Conservation (phyloP, 1,140 invertebrate genomes). For the Caerostris darwini region DNA sequence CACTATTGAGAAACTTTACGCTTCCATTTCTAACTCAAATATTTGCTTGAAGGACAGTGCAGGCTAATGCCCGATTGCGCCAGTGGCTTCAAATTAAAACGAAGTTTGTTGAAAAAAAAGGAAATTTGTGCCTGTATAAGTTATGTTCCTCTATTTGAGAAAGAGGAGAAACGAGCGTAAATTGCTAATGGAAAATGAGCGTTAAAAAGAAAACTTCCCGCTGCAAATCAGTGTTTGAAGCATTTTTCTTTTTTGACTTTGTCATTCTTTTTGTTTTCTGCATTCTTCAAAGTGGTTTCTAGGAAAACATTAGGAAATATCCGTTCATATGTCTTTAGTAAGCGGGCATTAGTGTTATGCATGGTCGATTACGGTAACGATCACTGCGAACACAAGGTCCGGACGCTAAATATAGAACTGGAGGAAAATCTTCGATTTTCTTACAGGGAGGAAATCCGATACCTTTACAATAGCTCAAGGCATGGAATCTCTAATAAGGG, state of each 20-base stretch:
- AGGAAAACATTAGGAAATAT: conserved; percentile 55
- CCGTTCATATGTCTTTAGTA: conserved; percentile 51
- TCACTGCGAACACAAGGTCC: too few species aligned
- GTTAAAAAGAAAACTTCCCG: background rate
- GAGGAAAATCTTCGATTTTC: conserved; percentile 49
- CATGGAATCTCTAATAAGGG: conserved; percentile 42
- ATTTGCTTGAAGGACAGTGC: background rate
- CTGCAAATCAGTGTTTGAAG: conserved; percentile 16
- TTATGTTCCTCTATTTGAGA: conserved; percentile 17
- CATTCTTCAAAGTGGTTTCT: background rate
- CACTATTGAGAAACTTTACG: too few species aligned
- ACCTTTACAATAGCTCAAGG: conserved; percentile 7
- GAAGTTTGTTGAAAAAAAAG: conserved; percentile 53
- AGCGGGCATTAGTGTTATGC: too few species aligned
- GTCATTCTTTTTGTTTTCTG: background rate
- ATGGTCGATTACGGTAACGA: too few species aligned
- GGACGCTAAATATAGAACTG: too few species aligned
- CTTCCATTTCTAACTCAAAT: background rate
- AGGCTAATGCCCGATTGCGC: background rate
- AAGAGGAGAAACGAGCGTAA: background rate
- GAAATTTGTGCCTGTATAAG: background rate
- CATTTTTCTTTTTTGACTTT: conserved; percentile 47
- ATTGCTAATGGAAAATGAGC: background rate
- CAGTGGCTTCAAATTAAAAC: conserved; percentile 47
- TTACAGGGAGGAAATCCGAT: conserved; percentile 23